phyloP scores from a whole-genome alignment of 2,113 vertebrate species.

The Tringa solitaria region DNA sequence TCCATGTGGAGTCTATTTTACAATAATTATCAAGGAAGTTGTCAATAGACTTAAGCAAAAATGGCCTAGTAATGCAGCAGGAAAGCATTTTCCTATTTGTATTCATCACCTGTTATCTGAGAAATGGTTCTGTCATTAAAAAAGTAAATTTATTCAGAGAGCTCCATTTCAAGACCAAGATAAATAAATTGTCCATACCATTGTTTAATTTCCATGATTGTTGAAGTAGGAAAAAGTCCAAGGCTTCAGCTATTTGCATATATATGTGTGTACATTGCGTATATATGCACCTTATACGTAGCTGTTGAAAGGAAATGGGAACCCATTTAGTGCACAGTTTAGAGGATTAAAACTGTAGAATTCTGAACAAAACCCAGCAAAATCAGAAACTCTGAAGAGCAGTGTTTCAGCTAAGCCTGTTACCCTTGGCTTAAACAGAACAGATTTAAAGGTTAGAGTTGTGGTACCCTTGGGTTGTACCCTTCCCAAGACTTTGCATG shows the following conservation, averaged over 20 bases:
- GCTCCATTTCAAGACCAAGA: not conserved
- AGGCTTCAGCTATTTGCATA: not conserved
- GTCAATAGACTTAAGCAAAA: not conserved
- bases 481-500: not conserved
- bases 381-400: not conserved
- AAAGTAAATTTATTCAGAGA: not conserved
- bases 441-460: not conserved
- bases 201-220: not conserved
- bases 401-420: not conserved
- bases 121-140: not conserved
- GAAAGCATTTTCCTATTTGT: not conserved
- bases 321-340: not conserved
- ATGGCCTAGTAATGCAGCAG: not conserved
- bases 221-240: not conserved
- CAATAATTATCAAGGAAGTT: not conserved
- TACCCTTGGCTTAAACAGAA: not conserved
- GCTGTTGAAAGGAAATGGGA: not conserved
- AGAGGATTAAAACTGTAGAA: not conserved
- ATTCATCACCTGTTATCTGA: not conserved
- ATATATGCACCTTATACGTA: accelerated
- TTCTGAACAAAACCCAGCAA: not conserved
- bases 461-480: not conserved
- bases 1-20: not conserved
- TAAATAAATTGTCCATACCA: not conserved
- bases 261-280: not conserved